Percentiles rank a stretch among this genome's conserved stretches.
phyloP scores from a whole-genome alignment of 1,140 invertebrate genomes.

The Paracyclopina nana region DNA sequence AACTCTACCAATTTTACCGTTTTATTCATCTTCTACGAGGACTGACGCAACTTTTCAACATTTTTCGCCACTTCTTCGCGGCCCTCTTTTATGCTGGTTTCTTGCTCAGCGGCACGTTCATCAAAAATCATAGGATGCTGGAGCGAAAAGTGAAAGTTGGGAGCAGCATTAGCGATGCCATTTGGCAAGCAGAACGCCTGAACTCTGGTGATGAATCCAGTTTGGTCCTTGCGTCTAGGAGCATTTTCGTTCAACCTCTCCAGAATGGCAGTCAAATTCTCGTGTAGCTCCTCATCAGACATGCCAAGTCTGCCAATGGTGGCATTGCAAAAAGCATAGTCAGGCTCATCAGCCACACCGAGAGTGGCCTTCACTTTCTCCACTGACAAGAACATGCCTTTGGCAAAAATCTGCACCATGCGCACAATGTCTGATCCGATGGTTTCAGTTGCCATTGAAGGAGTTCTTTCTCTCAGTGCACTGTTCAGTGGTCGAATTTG shows the following conservation, averaged over 20 bases:
- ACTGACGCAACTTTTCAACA: no score
- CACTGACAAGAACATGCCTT: not conserved
- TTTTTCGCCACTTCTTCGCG: no score
- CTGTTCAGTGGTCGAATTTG: not conserved
- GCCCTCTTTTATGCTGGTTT: no score
- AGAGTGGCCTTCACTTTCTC: not conserved
- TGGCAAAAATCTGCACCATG: not conserved
- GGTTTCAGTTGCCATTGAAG: not conserved
- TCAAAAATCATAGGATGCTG: no score
- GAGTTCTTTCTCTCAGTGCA: not conserved
- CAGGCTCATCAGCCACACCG: not conserved
- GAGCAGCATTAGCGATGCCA: no score
- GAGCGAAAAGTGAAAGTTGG: no score
- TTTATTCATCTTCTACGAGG: no score
- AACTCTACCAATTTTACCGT: no score
- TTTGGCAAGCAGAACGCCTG: no score
- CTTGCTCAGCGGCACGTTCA: no score
- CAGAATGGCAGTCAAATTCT: not conserved
- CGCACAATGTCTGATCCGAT: not conserved
- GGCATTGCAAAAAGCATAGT: not conserved
- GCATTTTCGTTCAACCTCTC: not conserved
- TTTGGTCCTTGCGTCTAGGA: not conserved
- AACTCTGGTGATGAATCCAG: not conserved
- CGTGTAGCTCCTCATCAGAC: not conserved
- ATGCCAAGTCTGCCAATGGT: not conserved